Evolutionary conservation across 2,797 vertebrate genomes (phyloP), one percentile per base, ranked within the genome.

Genomic region (Lutjanus campechanus): DNA sequence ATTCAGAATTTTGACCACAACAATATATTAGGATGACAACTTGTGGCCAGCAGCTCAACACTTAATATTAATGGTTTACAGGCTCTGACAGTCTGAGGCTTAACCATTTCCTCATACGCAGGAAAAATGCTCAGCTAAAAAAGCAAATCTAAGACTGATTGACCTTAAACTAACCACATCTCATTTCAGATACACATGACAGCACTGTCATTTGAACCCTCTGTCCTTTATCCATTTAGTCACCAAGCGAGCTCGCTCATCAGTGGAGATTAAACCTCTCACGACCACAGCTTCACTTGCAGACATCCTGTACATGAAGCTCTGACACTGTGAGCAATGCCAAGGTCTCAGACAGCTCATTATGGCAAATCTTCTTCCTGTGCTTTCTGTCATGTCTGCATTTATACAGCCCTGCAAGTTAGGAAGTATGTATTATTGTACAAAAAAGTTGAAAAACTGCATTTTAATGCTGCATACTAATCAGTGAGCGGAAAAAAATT

Each of bases 81-180:
- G 7, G 10, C 11, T 59, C 5, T 1, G 19, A 6, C 5, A 1
- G 19, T 41, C 6, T 72, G 58, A 67, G 55, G 63, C n/a, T 63
- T 5, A 11, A 5, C 3, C 20, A 46, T 63, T 81, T 81, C 79
- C 56, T 25, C 51, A 59, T n/a, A 54, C 4, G 63, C 41, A 77
- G 76, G 76, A 89, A 78, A 73, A 61, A 55, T 40, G 29, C 13
- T 29, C 47, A 15, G 54, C 66, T 13, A n/a, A 1, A 7, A 62
- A 74, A 54, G n/a, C 54, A 56, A 46, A 55, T 54, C 15, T 20
- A 15, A 85, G 43, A 36, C 43, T 11, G 15, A 7, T 0, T 7
- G 22, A 59, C 53, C 11, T 29, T n/a, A n/a, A 58, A 44, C 25
- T 49, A n/a, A 51, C 15, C n/a, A 44, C 46, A 16, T 66, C 9